Evolutionary conservation across 2,113 vertebrate genomes (phyloP), one percentile per base, ranked within the genome.

Genomic region (Passer domesticus): DNA sequence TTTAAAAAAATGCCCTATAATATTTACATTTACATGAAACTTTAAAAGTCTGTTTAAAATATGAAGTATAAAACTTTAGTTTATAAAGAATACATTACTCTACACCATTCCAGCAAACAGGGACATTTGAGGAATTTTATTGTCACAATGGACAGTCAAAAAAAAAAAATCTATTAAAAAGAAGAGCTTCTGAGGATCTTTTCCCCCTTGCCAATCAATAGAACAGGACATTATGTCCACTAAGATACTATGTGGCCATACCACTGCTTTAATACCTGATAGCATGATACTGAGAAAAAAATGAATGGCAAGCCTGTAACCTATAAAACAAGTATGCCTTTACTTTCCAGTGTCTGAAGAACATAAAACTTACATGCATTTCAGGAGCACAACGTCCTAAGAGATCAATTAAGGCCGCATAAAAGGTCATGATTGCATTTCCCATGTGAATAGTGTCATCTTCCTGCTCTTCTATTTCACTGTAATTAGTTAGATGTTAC

Each of bases 401-500:
- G 21, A 99, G 98, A 96, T 99, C 99, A 60, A 99, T 99, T 55
- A 99, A 97, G 82, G 99, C 99, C 47, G 99, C 98, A 46, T 99
- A 99, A 90, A 99, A 99, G 50, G 99, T 99, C 99, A 99, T 99
- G 91, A 99, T 99, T 63, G 99, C 99, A 44, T 99, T 99, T 66
- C 99, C 99, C 98, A 99, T 99, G 88, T 99, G 99, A 95, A 99
- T 99, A 52, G 99, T 99, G 72, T 99, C 99, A 94, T 99, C 99
- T 68, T 99, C 99, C 74, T 99, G 98, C 66, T 99, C 98, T 90
- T 98, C 98, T 23, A 97, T 62, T 70, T 99, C 99, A 95, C 98
- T 97, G 89, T 41, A 91, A 89, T 84, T 50, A 75, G 52, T 84
- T 50, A 75, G 52, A 92, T 68, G 23, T 66, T 81, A 94, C 56